Percentiles rank a stretch among this genome's conserved stretches.
phyloP scores from a whole-genome alignment of 2,113 vertebrate genomes.

The Chrysemys picta region DNA sequence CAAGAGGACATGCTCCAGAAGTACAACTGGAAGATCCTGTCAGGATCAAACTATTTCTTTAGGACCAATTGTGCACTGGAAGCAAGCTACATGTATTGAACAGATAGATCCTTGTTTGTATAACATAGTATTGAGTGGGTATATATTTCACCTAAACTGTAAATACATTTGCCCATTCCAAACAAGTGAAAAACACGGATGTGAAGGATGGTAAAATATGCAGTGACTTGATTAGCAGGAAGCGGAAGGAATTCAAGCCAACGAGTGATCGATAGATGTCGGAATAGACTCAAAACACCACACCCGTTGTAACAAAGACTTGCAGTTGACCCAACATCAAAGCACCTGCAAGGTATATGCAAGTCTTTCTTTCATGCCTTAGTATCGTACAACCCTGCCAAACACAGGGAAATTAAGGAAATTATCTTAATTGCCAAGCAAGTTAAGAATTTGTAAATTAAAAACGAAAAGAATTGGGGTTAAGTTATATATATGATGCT shows the following conservation, averaged over 20 bases:
- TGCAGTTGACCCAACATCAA: neutral
- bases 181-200: neutral
- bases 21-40: neutral
- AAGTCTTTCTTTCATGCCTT: neutral
- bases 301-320: neutral
- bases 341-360: neutral
- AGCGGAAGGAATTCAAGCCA: neutral
- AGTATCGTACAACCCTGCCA: neutral
- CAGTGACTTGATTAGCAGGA: accelerated
- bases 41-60: neutral
- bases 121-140: neutral
- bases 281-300: neutral
- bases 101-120: neutral
- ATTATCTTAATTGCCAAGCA: neutral
- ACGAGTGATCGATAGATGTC: neutral
- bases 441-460: neutral
- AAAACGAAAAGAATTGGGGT: neutral
- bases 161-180: neutral
- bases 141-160: neutral
- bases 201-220: neutral
- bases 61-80: neutral
- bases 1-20: neutral
- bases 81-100: neutral
- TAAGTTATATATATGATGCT: neutral
- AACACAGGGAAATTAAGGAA: neutral